Evolutionary conservation across 1,140 invertebrate species (phyloP).

Genomic region (Rhysida immarginata): DNA sequence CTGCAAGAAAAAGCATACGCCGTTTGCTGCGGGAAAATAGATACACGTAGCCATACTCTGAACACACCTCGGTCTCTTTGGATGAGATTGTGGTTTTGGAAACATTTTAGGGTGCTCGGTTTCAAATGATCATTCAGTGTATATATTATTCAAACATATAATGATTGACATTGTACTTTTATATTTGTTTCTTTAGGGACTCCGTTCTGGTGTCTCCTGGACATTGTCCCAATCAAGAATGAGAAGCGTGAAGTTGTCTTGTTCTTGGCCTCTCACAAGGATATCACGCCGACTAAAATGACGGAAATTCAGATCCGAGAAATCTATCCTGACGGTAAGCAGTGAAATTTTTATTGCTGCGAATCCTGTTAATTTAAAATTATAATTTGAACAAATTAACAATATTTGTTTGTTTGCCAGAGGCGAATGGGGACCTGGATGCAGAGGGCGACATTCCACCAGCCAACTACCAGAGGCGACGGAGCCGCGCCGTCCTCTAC

Average conservation of each 20-base stretch:
- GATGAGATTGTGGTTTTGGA: too few relatives aligned
- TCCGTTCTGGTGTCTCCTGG: conserved; percentile 88
- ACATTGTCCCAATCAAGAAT: conserved; percentile 97
- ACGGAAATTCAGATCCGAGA: conserved; percentile 57
- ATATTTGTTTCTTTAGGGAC: conserved; percentile 41
- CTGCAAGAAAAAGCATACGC: too few relatives aligned
- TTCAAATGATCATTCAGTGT: too few relatives aligned
- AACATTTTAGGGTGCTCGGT: too few relatives aligned
- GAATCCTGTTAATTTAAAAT: too few relatives aligned
- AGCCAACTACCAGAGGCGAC: conserved; percentile 65
- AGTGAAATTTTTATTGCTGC: neutral
- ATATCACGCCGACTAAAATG: conserved; percentile 83
- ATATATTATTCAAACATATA: too few relatives aligned
- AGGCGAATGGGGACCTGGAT: conserved; percentile 59
- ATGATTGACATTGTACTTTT: too few relatives aligned
- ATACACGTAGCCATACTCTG: too few relatives aligned
- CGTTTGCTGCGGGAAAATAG: too few relatives aligned
- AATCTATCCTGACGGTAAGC: conserved; percentile 28
- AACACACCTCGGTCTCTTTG: too few relatives aligned
- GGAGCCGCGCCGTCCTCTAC: conserved; percentile 87
- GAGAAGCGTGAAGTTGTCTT: conserved; percentile 93
- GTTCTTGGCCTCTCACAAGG: conserved; percentile 90
- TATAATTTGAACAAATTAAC: too few relatives aligned
- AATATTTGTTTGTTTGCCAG: conserved; percentile 34
- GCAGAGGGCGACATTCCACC: conserved; percentile 56